A percentile compares a stretch with the other conserved stretches of the same genome.
Evolutionary conservation across 2,888 invertebrate species (phyloP).

Genomic region (Nemotelus pantherinus): DNA sequence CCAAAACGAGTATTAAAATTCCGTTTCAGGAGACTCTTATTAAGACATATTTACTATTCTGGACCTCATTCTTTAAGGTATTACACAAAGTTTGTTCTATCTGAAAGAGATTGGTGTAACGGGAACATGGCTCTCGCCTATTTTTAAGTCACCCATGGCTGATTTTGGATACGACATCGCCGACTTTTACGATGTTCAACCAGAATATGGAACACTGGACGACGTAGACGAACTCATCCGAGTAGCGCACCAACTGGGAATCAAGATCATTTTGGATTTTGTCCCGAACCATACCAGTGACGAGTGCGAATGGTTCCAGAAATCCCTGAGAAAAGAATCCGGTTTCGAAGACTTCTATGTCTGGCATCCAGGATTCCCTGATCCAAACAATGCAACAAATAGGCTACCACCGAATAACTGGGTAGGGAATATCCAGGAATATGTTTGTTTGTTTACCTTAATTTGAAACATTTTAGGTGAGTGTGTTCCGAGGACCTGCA

Average conservation of each 20-base stretch:
- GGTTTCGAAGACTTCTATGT: slow-evolving; percentile 77
- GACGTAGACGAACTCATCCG: slow-evolving; percentile 71
- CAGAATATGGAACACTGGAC: slow-evolving; percentile 72
- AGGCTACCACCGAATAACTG: slow-evolving; percentile 68
- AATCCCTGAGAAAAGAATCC: slow-evolving; percentile 68
- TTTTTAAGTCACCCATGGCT: slow-evolving; percentile 71
- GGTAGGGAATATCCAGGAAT: slow-evolving; percentile 58
- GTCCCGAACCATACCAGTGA: slow-evolving; percentile 68
- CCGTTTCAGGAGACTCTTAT: no score
- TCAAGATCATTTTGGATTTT: slow-evolving; percentile 65
- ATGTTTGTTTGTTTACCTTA: background rate
- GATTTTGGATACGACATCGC: slow-evolving; percentile 76
- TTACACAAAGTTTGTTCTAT: slow-evolving; percentile 68
- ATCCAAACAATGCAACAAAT: slow-evolving; percentile 51
- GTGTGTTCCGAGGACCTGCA: slow-evolving; percentile 74
- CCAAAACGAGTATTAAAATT: no score
- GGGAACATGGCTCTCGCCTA: slow-evolving; percentile 72
- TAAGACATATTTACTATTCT: no score
- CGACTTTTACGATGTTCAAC: slow-evolving; percentile 70
- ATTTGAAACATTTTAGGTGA: slow-evolving; percentile 60
- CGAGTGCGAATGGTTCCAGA: slow-evolving; percentile 73
- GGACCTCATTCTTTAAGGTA: slow-evolving; percentile 61
- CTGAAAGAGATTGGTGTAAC: slow-evolving; percentile 68
- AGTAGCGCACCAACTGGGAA: slow-evolving; percentile 65
- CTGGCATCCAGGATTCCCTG: slow-evolving; percentile 66